A percentile compares a stretch with the other conserved stretches of the same genome.
Conservation (phyloP, 2,888 invertebrate genomes). For the Drosophila planitibia region DNA sequence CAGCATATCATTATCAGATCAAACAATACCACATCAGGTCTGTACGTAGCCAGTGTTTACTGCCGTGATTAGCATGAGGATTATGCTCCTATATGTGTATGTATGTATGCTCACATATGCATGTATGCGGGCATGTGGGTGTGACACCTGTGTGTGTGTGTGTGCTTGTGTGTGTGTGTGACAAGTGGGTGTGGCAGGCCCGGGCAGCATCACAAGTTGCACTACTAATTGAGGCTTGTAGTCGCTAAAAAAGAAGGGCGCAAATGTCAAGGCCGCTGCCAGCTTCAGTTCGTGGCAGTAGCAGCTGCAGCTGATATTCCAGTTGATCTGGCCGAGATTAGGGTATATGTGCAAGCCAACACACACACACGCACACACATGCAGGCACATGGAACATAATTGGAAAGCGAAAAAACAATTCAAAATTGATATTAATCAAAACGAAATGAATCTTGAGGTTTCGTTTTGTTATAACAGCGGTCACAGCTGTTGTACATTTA, state of each 20-base stretch:
- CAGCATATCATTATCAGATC: background rate
- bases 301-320: slow-evolving; percentile 30
- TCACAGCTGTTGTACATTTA: slow-evolving; percentile 55
- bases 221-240: slow-evolving; percentile 69
- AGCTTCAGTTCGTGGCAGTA: slow-evolving; percentile 36
- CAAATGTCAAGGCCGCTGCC: slow-evolving; percentile 73
- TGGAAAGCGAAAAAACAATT: slow-evolving; percentile 27
- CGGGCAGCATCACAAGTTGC: slow-evolving; percentile 64
- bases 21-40: background rate
- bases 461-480: slow-evolving; percentile 51
- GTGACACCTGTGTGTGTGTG: slow-evolving; percentile 52
- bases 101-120: background rate
- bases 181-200: slow-evolving; percentile 67
- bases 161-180: slow-evolving; percentile 35
- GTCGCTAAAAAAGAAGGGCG: slow-evolving; percentile 59
- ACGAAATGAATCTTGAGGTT: slow-evolving; percentile 15
- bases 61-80: slow-evolving; percentile 12
- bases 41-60: slow-evolving; percentile 14
- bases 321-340: slow-evolving; percentile 24
- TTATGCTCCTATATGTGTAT: background rate
- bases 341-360: background rate
- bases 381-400: slow-evolving; percentile 12
- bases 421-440: slow-evolving; percentile 26
- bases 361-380: slow-evolving; percentile 7
- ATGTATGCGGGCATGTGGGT: slow-evolving; percentile 24